phyloP scores from a whole-genome alignment of 2,113 vertebrate species.

The Onychostoma macrolepis region DNA sequence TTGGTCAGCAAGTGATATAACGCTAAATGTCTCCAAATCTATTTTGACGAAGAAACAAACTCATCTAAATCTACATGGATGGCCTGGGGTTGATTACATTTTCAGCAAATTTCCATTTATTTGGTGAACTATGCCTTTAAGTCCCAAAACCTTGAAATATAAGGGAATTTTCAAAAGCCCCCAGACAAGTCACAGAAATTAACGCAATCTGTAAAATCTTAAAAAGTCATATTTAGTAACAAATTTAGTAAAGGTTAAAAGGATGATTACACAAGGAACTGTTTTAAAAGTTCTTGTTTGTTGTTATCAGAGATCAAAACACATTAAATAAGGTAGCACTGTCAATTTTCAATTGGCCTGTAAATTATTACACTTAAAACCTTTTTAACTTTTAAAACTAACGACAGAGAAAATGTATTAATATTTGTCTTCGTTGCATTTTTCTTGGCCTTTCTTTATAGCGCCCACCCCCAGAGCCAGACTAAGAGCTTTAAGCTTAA shows the following conservation, averaged over 20 bases:
- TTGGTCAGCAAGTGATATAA: no score
- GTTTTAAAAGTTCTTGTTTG: neutral
- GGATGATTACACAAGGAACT: neutral
- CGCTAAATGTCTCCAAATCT: no score
- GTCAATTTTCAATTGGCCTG: neutral
- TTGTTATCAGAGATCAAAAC: neutral
- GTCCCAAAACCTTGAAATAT: no score
- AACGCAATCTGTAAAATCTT: no score
- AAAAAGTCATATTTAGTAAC: neutral
- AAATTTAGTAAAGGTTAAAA: neutral
- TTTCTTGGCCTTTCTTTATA: neutral
- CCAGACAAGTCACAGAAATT: no score
- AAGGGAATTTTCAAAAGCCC: no score
- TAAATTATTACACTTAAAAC: neutral
- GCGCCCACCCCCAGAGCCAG: constrained; percentile 29
- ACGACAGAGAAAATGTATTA: neutral
- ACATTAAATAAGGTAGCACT: neutral
- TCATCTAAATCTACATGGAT: no score
- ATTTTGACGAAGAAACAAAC: no score
- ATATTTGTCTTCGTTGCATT: neutral
- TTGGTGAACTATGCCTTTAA: no score
- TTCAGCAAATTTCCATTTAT: no score
- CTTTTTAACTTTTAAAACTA: neutral
- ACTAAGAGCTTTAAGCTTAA: constrained; percentile 70
- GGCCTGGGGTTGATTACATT: no score